Percentiles rank a stretch among this genome's conserved stretches.
Evolutionary conservation across 1,140 invertebrate species (phyloP).

Genomic region (Bombus terrestris): DNA sequence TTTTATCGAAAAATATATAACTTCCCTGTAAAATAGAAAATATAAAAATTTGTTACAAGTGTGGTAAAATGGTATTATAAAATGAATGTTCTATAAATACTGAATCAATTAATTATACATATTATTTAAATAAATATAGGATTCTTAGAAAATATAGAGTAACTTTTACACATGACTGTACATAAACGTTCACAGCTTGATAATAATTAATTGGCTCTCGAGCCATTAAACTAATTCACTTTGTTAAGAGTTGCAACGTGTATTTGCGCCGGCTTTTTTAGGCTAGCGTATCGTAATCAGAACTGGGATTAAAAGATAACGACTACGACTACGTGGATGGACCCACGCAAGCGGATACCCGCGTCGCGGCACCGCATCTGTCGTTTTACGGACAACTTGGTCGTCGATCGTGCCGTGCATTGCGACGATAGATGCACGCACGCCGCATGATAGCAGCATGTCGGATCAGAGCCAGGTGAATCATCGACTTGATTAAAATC

Average conservation of each 20-base stretch:
- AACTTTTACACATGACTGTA: neutral
- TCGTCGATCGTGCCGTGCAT: neutral
- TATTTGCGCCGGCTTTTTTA: neutral
- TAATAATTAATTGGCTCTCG: neutral
- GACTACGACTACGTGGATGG: conserved; percentile 6
- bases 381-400: neutral
- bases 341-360: neutral
- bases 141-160: no score
- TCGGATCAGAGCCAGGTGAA: neutral
- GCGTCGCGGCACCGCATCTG: no score
- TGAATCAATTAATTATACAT: no score
- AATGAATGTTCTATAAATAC: no score
- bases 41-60: no score
- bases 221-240: neutral
- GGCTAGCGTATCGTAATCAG: neutral
- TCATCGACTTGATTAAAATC: conserved; percentile 19
- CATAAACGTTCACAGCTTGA: neutral
- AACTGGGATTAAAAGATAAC: conserved; percentile 16
- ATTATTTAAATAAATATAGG: no score
- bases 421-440: neutral
- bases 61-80: no score
- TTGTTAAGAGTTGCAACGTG: neutral
- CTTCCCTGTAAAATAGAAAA: no score
- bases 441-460: neutral
- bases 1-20: no score